A percentile compares a stretch with the other conserved stretches of the same genome.
Conservation (phyloP, 2,888 invertebrate genomes). For the Cephus pulcher region DNA sequence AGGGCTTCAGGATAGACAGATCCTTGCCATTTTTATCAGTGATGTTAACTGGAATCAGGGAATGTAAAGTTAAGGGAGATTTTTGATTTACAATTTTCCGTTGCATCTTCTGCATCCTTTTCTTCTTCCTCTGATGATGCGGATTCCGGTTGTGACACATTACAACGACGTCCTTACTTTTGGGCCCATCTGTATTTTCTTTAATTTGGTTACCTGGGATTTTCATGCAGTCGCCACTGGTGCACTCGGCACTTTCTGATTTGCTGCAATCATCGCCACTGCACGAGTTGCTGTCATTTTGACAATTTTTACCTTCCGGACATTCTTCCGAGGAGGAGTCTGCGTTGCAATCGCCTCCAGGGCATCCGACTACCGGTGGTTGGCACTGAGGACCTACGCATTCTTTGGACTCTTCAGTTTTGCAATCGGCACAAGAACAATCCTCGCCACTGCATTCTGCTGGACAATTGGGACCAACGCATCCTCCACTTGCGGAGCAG, state of each 20-base stretch:
- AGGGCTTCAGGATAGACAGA: too few relatives aligned
- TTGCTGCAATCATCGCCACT: conserved; percentile 11
- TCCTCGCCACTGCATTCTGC: conserved; percentile 10
- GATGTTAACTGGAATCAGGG: too few relatives aligned
- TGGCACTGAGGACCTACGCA: conserved; percentile 8
- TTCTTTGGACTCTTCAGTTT: background rate
- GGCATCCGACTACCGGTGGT: background rate
- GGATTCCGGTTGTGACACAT: conserved; percentile 35
- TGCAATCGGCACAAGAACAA: conserved; percentile 9
- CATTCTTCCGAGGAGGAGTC: conserved; percentile 6
- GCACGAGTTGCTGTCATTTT: conserved; percentile 7
- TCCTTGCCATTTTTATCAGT: too few relatives aligned
- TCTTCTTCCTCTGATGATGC: conserved; percentile 30
- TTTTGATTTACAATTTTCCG: background rate
- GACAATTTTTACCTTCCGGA: conserved; percentile 6
- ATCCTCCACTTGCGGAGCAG: background rate
- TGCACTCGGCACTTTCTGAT: conserved; percentile 7
- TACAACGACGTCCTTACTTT: conserved; percentile 15
- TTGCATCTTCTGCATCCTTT: conserved; percentile 32
- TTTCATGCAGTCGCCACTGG: background rate
- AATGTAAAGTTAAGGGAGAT: too few relatives aligned
- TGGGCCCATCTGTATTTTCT: conserved; percentile 28
- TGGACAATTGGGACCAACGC: conserved; percentile 9
- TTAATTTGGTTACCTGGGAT: conserved; percentile 25
- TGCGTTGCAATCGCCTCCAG: background rate